phyloP scores from a whole-genome alignment of 2,797 vertebrate species.

The Artibeus jamaicensis region DNA sequence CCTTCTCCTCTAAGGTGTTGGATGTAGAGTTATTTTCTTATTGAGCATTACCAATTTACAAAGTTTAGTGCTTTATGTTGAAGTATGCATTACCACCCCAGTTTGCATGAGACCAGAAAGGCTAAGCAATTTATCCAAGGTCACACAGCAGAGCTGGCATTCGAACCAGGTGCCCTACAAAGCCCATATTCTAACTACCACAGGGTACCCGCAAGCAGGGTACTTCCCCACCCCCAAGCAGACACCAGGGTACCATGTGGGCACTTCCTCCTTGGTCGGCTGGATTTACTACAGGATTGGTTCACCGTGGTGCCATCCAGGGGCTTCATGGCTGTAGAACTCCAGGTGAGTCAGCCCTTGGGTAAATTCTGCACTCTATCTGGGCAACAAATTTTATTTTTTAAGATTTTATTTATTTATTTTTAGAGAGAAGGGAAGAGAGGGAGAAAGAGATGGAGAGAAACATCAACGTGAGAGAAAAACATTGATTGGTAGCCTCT shows the following conservation, averaged over 20 bases:
- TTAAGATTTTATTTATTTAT: background rate
- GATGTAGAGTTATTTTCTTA: background rate
- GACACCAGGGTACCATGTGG: fast-evolving
- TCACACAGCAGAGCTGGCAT: background rate
- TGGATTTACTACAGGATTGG: background rate
- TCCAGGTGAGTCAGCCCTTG: background rate
- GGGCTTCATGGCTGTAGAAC: background rate
- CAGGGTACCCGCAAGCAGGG: too few relatives aligned
- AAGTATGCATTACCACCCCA: background rate
- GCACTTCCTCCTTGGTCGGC: background rate
- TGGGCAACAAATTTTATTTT: background rate
- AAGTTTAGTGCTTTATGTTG: background rate
- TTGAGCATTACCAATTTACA: background rate
- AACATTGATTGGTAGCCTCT: background rate
- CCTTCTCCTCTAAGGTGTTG: background rate
- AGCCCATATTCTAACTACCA: background rate
- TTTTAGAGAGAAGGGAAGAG: background rate
- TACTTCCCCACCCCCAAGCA: too few relatives aligned
- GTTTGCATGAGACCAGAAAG: background rate
- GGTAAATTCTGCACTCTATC: background rate
- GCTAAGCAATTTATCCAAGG: background rate
- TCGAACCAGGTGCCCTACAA: background rate
- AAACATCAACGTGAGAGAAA: background rate
- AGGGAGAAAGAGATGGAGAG: background rate
- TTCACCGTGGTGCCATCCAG: background rate